Conservation (phyloP, 1,140 invertebrate genomes). For the Acromyrmex charruanus region DNA sequence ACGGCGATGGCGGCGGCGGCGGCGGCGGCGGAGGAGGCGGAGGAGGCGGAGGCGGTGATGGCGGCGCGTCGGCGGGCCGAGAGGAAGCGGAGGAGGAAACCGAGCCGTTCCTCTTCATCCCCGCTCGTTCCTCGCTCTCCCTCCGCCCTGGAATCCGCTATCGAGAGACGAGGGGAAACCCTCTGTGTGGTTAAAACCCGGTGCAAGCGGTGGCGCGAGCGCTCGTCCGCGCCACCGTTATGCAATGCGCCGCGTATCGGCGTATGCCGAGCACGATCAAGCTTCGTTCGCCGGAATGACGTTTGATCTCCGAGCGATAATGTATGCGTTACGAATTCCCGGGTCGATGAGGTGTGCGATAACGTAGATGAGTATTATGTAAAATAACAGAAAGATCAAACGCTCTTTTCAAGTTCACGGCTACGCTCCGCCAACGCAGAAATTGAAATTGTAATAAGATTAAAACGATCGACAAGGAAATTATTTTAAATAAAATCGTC, state of each 20-base stretch:
- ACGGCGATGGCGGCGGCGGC: neutral
- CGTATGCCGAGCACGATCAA: conserved; percentile 35
- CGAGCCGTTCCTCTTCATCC: neutral
- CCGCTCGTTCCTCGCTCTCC: neutral
- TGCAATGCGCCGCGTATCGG: conserved; percentile 76
- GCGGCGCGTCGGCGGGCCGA: conserved; percentile 21
- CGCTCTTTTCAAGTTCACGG: neutral
- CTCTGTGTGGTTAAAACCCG: conserved; percentile 51
- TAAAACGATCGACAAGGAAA: too few relatives aligned
- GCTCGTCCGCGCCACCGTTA: conserved; percentile 67
- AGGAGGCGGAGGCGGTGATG: neutral
- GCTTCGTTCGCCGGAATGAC: neutral
- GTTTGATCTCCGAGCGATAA: neutral
- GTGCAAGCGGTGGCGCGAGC: conserved; percentile 34
- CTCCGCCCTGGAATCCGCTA: conserved; percentile 37
- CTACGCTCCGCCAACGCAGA: too few relatives aligned
- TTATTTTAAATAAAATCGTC: too few relatives aligned
- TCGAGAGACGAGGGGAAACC: conserved; percentile 28
- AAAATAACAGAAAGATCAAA: neutral
- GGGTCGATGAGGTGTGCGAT: neutral
- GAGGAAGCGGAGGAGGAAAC: neutral
- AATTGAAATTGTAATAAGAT: too few relatives aligned
- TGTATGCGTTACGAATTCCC: neutral
- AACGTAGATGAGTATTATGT: neutral
- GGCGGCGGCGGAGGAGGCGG: neutral